Evolutionary conservation across 2,888 invertebrate species (phyloP).

Genomic region (Athrips mouffetella): DNA sequence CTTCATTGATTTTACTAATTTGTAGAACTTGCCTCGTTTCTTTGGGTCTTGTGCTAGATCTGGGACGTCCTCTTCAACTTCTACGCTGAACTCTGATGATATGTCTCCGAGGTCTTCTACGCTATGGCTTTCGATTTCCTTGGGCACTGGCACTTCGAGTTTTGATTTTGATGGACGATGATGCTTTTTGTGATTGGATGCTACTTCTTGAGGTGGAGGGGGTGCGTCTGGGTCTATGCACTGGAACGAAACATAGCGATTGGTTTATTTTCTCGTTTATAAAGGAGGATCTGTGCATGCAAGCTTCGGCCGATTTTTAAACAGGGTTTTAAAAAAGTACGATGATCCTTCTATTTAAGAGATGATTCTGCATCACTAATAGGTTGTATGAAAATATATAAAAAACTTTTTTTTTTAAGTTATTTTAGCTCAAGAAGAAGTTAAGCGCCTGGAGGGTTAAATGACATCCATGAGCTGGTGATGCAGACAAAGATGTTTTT

Average conservation of each 20-base stretch:
- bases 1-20: constrained; percentile 70
- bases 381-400: no score
- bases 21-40: constrained; percentile 69
- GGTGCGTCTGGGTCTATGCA: constrained; percentile 68
- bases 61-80: constrained; percentile 61
- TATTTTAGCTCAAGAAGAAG: no score
- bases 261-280: no score
- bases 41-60: constrained; percentile 56
- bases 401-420: no score
- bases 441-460: no score
- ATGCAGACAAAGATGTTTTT: no score
- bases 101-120: constrained; percentile 71
- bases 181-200: constrained; percentile 53
- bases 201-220: constrained; percentile 47
- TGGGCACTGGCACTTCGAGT: constrained; percentile 51
- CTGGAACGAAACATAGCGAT: constrained; percentile 42
- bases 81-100: constrained; percentile 72
- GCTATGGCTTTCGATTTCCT: constrained; percentile 60
- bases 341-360: no score
- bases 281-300: no score
- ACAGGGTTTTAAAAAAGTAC: no score
- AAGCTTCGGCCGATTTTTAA: no score
- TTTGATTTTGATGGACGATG: constrained; percentile 58
- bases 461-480: no score
- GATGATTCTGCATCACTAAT: no score